Evolutionary conservation across 2,888 invertebrate species (phyloP).

Genomic region (Sussaba pulchella): DNA sequence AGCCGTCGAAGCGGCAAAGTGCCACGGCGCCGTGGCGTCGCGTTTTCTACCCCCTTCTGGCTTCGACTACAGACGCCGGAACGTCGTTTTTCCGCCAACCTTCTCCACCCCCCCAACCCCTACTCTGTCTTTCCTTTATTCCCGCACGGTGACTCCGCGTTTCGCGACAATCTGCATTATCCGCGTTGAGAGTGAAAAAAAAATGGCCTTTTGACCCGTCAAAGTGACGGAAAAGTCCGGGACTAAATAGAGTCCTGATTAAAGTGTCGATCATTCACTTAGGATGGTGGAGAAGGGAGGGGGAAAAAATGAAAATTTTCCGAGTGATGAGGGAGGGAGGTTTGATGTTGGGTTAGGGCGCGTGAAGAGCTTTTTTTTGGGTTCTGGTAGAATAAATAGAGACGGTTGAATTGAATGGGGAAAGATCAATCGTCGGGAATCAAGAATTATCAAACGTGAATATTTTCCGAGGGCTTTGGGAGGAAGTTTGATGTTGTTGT

Average conservation of each 20-base stretch:
- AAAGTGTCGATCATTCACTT: slow-evolving; percentile 58
- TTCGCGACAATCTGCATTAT: background rate
- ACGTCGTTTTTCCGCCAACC: slow-evolving; percentile 31
- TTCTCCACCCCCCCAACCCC: slow-evolving; percentile 45
- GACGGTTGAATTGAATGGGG: no score
- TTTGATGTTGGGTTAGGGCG: no score
- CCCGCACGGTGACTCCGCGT: background rate
- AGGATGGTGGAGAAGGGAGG: background rate
- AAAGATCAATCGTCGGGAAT: no score
- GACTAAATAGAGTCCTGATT: slow-evolving; percentile 52
- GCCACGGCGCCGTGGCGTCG: slow-evolving; percentile 72
- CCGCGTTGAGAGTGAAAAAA: slow-evolving; percentile 13
- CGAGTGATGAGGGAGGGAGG: no score
- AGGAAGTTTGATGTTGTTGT: no score
- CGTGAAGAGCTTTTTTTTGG: no score
- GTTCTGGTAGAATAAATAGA: no score
- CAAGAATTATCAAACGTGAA: no score
- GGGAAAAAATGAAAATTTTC: no score
- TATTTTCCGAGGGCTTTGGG: no score
- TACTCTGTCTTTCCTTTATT: slow-evolving; percentile 46
- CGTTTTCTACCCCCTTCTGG: slow-evolving; percentile 53
- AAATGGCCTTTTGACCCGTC: background rate
- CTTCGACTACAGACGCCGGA: slow-evolving; percentile 54
- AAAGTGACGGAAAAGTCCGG: slow-evolving; percentile 32
- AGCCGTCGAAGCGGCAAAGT: slow-evolving; percentile 75